Percentiles rank a stretch among this genome's conserved stretches.
These are phyloP conservation scores for Eustalomyia histrio DNA, from an alignment of 2,888 invertebrate genomes.

Conservation along the genomic window DNA sequence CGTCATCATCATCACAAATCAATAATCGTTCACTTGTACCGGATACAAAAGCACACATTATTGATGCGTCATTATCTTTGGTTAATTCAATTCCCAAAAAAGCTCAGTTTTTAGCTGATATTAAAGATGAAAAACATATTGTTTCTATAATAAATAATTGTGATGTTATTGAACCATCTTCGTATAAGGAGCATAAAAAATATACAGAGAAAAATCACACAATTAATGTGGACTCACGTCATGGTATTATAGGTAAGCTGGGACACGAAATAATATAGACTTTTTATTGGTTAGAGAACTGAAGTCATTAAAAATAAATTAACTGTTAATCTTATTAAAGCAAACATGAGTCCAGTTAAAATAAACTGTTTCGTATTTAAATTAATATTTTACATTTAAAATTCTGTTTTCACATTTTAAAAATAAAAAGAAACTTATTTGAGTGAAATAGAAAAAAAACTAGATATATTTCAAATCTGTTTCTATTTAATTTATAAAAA, in stretches of 20 bases:
- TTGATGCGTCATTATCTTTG: slow-evolving; percentile 63
- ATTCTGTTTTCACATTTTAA: too few species aligned
- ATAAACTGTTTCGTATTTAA: too few species aligned
- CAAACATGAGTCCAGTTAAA: too few species aligned
- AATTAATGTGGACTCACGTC: slow-evolving; percentile 73
- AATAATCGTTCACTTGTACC: slow-evolving; percentile 48
- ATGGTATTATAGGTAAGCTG: slow-evolving; percentile 74
- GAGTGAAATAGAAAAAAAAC: too few species aligned
- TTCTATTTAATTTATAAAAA: too few species aligned
- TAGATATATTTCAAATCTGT: too few species aligned
- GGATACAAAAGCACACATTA: slow-evolving; percentile 41
- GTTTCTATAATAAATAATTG: slow-evolving; percentile 33
- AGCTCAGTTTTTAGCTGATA: slow-evolving; percentile 64
- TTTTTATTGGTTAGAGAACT: too few species aligned
- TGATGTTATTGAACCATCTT: slow-evolving; percentile 46
- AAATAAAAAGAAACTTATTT: too few species aligned
- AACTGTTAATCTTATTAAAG: too few species aligned
- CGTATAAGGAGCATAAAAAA: slow-evolving; percentile 65
- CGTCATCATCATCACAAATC: slow-evolving; percentile 58
- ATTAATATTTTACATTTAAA: too few species aligned
- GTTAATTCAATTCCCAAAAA: slow-evolving; percentile 52
- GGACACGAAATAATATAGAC: too few species aligned
- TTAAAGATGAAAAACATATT: slow-evolving; percentile 63
- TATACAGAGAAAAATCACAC: slow-evolving; percentile 75
- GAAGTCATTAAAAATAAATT: too few species aligned